phyloP scores from a whole-genome alignment of 2,797 vertebrate species.

The Chromobotia macracanthus region DNA sequence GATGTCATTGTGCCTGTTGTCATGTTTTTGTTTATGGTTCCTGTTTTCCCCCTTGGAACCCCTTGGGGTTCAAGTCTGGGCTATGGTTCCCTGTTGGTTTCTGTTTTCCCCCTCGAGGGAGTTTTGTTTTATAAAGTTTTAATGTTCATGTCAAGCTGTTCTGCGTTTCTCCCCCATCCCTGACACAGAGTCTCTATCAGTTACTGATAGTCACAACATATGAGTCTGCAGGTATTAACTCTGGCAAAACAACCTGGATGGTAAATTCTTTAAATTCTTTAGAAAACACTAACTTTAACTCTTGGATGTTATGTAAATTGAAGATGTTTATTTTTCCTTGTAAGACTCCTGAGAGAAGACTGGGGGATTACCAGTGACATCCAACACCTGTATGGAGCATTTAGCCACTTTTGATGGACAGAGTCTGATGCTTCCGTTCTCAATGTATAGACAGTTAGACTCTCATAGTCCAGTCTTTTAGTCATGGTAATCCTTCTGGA shows the following conservation, averaged over 20 bases:
- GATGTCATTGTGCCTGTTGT: too few species aligned
- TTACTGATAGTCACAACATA: conserved; percentile 78
- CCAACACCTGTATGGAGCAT: conserved; percentile 79
- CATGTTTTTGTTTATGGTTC: too few species aligned
- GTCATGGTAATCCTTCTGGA: conserved; percentile 72
- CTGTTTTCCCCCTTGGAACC: too few species aligned
- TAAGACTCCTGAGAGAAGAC: conserved; percentile 85
- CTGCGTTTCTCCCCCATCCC: too few species aligned
- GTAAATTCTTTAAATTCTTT: too few species aligned
- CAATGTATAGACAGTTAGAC: conserved; percentile 73
- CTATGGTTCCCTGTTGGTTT: too few species aligned
- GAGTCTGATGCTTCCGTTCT: conserved; percentile 83
- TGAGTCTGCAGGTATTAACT: conserved; percentile 70
- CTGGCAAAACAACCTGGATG: conserved; percentile 81
- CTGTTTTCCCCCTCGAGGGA: too few species aligned
- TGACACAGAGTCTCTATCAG: conserved; percentile 82
- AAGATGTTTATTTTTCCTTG: conserved; percentile 78
- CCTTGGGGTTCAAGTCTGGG: too few species aligned
- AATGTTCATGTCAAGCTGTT: too few species aligned
- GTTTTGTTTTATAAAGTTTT: too few species aligned
- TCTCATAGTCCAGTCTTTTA: conserved; percentile 85
- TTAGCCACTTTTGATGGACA: conserved; percentile 78
- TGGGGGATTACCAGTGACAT: conserved; percentile 91
- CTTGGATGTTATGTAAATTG: too few species aligned
- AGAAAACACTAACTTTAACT: too few species aligned